phyloP scores from a whole-genome alignment of 1,140 invertebrate genomes.

The Drosophila guanche region DNA sequence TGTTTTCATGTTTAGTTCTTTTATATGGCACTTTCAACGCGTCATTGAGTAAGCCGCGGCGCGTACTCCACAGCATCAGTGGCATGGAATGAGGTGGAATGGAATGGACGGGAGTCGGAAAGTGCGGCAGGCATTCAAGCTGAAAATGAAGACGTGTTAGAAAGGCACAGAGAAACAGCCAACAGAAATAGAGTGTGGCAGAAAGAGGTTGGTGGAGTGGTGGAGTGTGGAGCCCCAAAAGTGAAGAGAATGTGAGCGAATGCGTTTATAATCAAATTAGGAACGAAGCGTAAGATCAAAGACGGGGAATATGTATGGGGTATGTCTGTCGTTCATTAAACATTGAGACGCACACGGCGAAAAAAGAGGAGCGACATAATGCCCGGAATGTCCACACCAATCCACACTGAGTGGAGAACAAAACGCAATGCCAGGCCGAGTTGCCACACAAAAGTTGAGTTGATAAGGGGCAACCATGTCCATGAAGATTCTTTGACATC shows the following conservation, averaged over 20 bases:
- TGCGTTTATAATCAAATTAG: slow-evolving; percentile 82
- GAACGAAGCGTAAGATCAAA: slow-evolving; percentile 82
- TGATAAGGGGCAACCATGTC: slow-evolving; percentile 58
- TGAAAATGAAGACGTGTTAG: slow-evolving; percentile 72
- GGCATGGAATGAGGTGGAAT: slow-evolving; percentile 23
- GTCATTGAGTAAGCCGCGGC: slow-evolving; percentile 77
- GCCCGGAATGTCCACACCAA: slow-evolving; percentile 61
- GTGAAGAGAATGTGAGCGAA: slow-evolving; percentile 32
- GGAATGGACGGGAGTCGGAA: slow-evolving; percentile 8
- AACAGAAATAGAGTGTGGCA: not conserved
- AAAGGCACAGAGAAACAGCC: slow-evolving; percentile 9
- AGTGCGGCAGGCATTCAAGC: slow-evolving; percentile 47
- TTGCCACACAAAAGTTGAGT: slow-evolving; percentile 58
- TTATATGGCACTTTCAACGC: slow-evolving; percentile 81
- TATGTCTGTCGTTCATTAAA: slow-evolving; percentile 22
- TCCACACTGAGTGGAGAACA: slow-evolving; percentile 8
- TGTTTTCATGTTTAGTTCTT: slow-evolving; percentile 73
- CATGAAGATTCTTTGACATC: slow-evolving; percentile 59
- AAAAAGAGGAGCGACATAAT: slow-evolving; percentile 82
- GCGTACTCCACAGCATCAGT: slow-evolving; percentile 67
- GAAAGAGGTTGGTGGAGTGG: not conserved
- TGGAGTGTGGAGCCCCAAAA: not conserved
- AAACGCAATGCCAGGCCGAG: not conserved
- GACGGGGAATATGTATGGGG: slow-evolving; percentile 8
- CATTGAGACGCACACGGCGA: slow-evolving; percentile 36